Base-by-base conservation (phyloP, 2,888 invertebrate genomes). In the Elegia similella region DNA sequence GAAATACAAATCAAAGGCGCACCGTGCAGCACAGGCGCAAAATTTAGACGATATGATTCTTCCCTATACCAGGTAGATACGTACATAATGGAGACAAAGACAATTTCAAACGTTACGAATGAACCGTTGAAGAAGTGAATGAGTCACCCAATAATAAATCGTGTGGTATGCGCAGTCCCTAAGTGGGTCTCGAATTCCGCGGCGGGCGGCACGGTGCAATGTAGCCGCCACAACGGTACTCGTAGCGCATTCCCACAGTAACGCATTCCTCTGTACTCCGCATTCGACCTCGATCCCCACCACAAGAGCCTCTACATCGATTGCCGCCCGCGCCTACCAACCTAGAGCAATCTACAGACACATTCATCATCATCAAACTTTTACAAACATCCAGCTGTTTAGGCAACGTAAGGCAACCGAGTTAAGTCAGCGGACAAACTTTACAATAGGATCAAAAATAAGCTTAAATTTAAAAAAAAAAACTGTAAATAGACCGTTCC, bases 161-260 rank as follows among this genome's bases (percentile, higher is more conserved):
- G 72, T 72, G 72, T 73, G 73, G 78, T 77, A 71, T 72, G 69
- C 72, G 73, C 76, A 75, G 72, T 75, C 78, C 80, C 77, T 84
- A 88, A 89, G 85, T 88, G 82, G 86, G 89, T 78, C 87, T 86
- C 83, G 84, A 89, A 90, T 89, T 88, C 91, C 89, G 73, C 72
- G 69, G 78, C 75, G 72, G 73, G 68, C 68, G 66, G 71, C 65
- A 70, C 70, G 73, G 70, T 67, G 76, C 73, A 75, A 72, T 68
- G 76, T 73, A 73, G 79, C 73, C 79, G 69, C 42, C 44, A 44
- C 86, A 91, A 90, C 91, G 91, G 91, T 90, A 91, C 89, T 88
- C 80, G 70, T 77, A 80, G 84, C 86, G 83, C 89, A 87, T 89
- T 88, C 88, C 85, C 88, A 88, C 85, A 84, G 80, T 77, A 76